Conservation (phyloP, 2,797 vertebrate genomes). For the Characodon lateralis region DNA sequence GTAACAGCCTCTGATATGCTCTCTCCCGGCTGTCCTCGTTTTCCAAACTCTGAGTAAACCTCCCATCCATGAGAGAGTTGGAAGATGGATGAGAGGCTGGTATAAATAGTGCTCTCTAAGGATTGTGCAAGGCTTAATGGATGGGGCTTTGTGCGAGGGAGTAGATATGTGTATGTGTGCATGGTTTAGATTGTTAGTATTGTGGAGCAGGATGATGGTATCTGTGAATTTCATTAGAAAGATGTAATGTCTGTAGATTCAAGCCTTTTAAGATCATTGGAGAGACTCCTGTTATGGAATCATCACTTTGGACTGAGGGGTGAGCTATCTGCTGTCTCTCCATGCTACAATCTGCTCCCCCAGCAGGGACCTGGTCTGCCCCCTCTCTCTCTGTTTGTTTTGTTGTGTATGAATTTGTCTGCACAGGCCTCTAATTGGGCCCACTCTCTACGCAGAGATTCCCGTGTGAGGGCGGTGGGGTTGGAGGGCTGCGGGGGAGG, state of each 20-base stretch:
- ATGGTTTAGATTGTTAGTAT: slow-evolving; percentile 29
- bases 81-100: slow-evolving; percentile 72
- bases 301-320: slow-evolving; percentile 51
- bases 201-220: slow-evolving; percentile 14
- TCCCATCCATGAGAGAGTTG: slow-evolving; percentile 69
- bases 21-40: slow-evolving; percentile 71
- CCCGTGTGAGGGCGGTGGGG: slow-evolving; percentile 41
- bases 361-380: slow-evolving; percentile 64
- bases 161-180: slow-evolving; percentile 3
- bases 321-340: slow-evolving; percentile 59
- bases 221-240: slow-evolving; percentile 17
- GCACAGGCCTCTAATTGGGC: slow-evolving; percentile 51
- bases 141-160: slow-evolving; percentile 17
- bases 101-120: slow-evolving; percentile 78
- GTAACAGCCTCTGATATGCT: slow-evolving; percentile 60
- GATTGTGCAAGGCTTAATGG: slow-evolving; percentile 55
- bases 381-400: not conserved
- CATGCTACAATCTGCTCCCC: slow-evolving; percentile 80
- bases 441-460: slow-evolving; percentile 52
- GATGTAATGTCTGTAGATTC: slow-evolving; percentile 6
- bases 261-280: slow-evolving; percentile 47
- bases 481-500: slow-evolving; percentile 8
- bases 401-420: slow-evolving; percentile 40
- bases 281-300: slow-evolving; percentile 64
- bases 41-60: slow-evolving; percentile 67